Percentiles rank a stretch among this genome's conserved stretches.
phyloP scores from a whole-genome alignment of 2,888 invertebrate genomes.

The Drosophila tanythrix region DNA sequence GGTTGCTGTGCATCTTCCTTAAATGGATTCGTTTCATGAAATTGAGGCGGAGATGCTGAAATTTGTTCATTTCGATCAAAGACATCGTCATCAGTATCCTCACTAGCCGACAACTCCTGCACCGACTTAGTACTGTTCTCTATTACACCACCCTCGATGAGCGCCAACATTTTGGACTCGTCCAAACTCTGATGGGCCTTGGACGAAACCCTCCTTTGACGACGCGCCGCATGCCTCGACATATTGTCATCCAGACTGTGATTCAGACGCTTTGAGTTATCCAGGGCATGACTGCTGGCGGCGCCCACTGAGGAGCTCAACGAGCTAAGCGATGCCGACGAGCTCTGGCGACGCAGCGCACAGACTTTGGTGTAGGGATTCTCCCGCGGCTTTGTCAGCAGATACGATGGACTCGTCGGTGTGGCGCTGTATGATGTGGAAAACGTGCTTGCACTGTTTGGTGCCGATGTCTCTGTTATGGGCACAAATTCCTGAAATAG shows the following conservation, averaged over 20 bases:
- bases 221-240: conserved; percentile 73
- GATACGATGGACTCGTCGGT: conserved; percentile 88
- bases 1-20: conserved; percentile 75
- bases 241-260: conserved; percentile 91
- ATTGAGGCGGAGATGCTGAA: conserved; percentile 63
- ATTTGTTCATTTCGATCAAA: conserved; percentile 59
- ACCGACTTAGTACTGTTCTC: conserved; percentile 37
- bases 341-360: conserved; percentile 93
- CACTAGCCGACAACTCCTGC: conserved; percentile 47
- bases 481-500: conserved; percentile 80
- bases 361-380: conserved; percentile 96
- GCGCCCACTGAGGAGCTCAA: conserved; percentile 78
- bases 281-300: conserved; percentile 76
- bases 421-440: conserved; percentile 86
- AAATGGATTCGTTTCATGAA: conserved; percentile 84
- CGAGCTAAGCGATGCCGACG: conserved; percentile 90
- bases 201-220: conserved; percentile 85
- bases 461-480: conserved; percentile 62
- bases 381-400: conserved; percentile 90
- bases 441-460: conserved; percentile 74
- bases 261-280: conserved; percentile 88
- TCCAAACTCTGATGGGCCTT: conserved; percentile 90
- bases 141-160: conserved; percentile 77
- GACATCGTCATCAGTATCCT: conserved; percentile 78
- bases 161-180: conserved; percentile 86